These are phyloP conservation scores for Oreotrochilus melanogaster DNA, from an alignment of 2,113 vertebrate species.

Conservation along the genomic window DNA sequence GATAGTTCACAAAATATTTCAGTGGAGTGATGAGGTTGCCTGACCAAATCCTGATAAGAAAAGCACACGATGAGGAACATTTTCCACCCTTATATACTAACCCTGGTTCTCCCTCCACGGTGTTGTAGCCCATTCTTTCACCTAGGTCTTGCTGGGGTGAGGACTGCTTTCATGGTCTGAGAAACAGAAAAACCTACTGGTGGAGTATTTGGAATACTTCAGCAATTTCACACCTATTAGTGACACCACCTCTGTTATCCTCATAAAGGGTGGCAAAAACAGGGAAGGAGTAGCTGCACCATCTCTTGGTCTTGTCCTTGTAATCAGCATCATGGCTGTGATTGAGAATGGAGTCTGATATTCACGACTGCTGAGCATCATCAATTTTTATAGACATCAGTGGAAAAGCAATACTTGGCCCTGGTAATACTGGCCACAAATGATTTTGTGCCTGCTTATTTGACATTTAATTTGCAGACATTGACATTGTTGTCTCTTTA, in stretches of 20 bases:
- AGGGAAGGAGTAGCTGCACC: neutral
- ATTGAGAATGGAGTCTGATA: neutral
- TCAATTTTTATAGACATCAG: neutral
- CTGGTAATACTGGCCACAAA: neutral
- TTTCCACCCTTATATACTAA: neutral
- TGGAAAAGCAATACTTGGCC: neutral
- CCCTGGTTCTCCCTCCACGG: fast-evolving
- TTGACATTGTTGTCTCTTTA: neutral
- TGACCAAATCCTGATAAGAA: neutral
- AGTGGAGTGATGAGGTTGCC: neutral
- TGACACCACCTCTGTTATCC: neutral
- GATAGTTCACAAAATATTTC: neutral
- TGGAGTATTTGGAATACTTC: neutral
- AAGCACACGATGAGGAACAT: neutral
- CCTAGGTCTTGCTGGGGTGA: neutral
- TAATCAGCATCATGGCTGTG: neutral
- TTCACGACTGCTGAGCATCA: neutral
- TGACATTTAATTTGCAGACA: neutral
- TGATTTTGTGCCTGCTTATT: neutral
- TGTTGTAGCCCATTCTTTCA: neutral
- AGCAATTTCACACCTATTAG: neutral
- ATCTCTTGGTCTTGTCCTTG: neutral
- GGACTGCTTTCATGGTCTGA: neutral
- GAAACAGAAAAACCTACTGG: neutral
- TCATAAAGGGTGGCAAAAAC: neutral